Evolutionary conservation across 2,113 vertebrate species (phyloP).

Genomic region (Ifrita kowaldi): DNA sequence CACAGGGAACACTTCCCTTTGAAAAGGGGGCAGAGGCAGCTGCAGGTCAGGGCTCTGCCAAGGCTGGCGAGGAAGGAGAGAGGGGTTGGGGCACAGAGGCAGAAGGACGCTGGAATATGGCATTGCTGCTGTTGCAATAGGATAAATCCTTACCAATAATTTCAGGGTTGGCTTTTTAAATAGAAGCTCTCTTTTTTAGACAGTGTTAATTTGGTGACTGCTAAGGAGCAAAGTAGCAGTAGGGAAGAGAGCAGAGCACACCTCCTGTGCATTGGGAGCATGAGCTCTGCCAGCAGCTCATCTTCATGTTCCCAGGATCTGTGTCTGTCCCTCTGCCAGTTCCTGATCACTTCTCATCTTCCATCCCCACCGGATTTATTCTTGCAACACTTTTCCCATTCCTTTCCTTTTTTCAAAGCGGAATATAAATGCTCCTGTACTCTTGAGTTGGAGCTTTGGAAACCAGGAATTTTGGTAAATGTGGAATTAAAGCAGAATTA

Average conservation of each 20-base stretch:
- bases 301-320: fast-evolving
- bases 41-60: background rate
- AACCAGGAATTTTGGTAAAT: background rate
- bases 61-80: background rate
- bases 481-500: background rate
- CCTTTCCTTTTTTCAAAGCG: background rate
- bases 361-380: background rate
- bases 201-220: background rate
- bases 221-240: fast-evolving
- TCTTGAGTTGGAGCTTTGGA: background rate
- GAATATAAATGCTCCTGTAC: fast-evolving
- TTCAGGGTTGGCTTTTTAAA: background rate
- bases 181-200: background rate
- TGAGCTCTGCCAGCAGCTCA: background rate
- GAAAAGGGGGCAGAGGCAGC: background rate
- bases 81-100: background rate
- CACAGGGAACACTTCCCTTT: background rate
- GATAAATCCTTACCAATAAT: background rate
- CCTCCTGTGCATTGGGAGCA: fast-evolving
- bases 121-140: fast-evolving
- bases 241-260: background rate
- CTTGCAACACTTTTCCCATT: background rate
- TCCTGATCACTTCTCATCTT: background rate
- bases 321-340: background rate
- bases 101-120: background rate